Conservation (phyloP, 2,113 vertebrate species). For the Semicossyphus pulcher region DNA sequence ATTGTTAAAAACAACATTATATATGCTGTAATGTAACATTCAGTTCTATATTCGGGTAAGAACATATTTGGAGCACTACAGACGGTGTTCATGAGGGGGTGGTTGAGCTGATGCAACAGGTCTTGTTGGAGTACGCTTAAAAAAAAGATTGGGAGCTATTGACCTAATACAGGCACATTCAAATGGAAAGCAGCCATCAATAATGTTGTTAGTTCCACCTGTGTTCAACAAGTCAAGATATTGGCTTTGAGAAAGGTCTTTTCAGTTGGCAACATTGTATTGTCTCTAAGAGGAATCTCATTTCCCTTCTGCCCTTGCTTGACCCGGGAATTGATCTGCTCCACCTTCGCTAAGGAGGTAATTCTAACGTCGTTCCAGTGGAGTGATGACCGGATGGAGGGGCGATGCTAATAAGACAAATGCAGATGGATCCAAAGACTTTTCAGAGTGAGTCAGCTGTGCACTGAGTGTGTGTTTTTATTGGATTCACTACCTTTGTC, state of each 20-base stretch:
- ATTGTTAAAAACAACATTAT: no score
- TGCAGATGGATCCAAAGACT: neutral
- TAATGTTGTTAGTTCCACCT: neutral
- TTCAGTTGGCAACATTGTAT: neutral
- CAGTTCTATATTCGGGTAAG: no score
- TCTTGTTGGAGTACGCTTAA: neutral
- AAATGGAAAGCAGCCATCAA: neutral
- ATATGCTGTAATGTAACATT: no score
- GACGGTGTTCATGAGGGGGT: neutral
- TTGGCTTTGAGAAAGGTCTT: neutral
- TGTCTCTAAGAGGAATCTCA: neutral
- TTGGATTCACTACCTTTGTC: neutral
- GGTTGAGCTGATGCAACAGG: neutral
- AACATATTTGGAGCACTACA: neutral
- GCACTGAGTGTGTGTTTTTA: neutral
- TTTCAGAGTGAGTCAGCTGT: neutral
- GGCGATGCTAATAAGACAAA: neutral
- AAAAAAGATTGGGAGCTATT: neutral
- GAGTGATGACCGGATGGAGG: neutral
- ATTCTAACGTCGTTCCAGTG: neutral
- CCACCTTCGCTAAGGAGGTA: neutral
- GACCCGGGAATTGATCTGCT: slow-evolving; percentile 1
- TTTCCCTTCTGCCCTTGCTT: neutral
- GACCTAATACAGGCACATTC: neutral
- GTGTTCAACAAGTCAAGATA: neutral